These are phyloP conservation scores for Achlya flavicornis DNA, from an alignment of 2,888 invertebrate species.

Conservation along the genomic window DNA sequence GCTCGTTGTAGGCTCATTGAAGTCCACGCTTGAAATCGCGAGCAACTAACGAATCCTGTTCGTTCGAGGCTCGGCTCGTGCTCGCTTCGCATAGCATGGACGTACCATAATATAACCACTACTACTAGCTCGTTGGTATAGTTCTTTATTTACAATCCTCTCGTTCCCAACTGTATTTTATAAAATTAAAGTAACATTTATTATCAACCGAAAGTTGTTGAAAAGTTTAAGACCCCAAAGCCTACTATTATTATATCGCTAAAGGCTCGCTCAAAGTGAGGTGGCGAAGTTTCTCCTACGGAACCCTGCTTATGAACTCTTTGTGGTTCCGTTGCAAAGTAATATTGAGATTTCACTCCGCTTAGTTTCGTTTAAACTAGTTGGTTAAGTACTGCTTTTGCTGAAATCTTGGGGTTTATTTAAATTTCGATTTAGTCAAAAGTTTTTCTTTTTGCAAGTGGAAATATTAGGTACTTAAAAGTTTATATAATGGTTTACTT, in stretches of 20 bases:
- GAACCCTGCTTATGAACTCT: neutral
- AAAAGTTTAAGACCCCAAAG: neutral
- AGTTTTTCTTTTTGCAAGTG: neutral
- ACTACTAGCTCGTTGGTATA: too few species aligned
- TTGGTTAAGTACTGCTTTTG: neutral
- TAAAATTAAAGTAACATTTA: slow-evolving; percentile 6
- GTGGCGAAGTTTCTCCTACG: slow-evolving; percentile 1
- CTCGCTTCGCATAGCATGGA: too few species aligned
- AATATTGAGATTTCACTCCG: neutral
- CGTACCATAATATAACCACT: too few species aligned
- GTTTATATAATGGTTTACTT: too few species aligned
- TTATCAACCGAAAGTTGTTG: neutral
- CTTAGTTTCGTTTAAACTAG: neutral
- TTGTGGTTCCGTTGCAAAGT: neutral
- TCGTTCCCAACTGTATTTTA: neutral
- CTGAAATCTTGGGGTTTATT: neutral
- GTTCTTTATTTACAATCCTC: neutral
- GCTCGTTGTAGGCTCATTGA: too few species aligned
- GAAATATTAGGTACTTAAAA: neutral
- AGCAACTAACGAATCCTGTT: too few species aligned
- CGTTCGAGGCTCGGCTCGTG: too few species aligned
- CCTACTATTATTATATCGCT: neutral
- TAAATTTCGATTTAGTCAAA: neutral
- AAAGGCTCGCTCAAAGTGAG: neutral
- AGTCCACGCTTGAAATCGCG: too few species aligned